Percentiles rank a stretch among this genome's conserved stretches.
phyloP scores from a whole-genome alignment of 2,888 invertebrate genomes.

The Hipparchia sbordonii region DNA sequence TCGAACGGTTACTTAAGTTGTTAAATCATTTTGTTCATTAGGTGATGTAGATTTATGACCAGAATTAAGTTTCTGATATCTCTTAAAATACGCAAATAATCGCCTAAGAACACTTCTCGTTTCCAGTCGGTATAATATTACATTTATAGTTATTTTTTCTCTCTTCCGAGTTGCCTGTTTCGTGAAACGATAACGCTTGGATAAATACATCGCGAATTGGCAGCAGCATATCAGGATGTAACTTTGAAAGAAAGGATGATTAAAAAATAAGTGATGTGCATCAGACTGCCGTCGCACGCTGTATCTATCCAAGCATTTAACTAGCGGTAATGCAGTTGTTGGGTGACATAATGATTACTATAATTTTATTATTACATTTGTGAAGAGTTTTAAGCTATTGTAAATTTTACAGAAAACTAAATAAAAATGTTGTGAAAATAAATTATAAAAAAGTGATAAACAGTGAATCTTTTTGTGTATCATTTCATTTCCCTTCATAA shows the following conservation, averaged over 20 bases:
- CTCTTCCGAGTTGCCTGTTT: constrained; percentile 75
- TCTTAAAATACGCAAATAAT: not conserved
- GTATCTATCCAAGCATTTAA: not conserved
- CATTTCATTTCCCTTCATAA: constrained; percentile 47
- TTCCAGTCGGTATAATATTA: constrained; percentile 29
- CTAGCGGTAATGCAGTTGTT: constrained; percentile 56
- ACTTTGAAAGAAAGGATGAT: not conserved
- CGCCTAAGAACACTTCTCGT: not conserved
- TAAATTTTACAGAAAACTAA: constrained; percentile 83
- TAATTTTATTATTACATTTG: constrained; percentile 61
- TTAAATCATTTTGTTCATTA: constrained; percentile 2
- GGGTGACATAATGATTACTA: constrained; percentile 69
- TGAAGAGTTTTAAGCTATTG: constrained; percentile 82
- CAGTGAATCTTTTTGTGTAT: constrained; percentile 63
- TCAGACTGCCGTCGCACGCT: not conserved
- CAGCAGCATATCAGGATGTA: too few species aligned
- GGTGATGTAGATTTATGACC: not conserved
- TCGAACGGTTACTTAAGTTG: not conserved
- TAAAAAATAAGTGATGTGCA: not conserved
- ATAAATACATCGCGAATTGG: not conserved
- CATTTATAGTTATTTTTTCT: constrained; percentile 64
- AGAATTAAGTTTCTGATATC: not conserved
- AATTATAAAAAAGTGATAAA: constrained; percentile 83
- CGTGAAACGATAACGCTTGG: constrained; percentile 47
- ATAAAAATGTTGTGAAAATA: constrained; percentile 82